Evolutionary conservation across 2,888 invertebrate genomes (phyloP), one percentile per base, ranked within the genome.

Genomic region (Agrenia bidenticulata): DNA sequence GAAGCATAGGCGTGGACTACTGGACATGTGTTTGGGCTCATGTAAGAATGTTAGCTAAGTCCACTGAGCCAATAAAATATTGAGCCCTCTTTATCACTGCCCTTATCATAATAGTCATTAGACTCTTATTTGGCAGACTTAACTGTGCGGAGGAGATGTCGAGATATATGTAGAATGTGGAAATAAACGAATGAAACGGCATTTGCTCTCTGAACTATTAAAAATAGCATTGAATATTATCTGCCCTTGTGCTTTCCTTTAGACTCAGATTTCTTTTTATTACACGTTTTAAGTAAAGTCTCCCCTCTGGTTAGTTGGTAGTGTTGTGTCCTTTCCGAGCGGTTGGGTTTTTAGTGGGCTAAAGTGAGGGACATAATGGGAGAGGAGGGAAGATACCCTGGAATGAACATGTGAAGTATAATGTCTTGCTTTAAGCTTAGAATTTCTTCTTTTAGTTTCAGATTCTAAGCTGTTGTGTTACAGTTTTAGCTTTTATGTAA

Each of bases 61-160:
- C 55, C 32, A 51, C 5, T 45, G 2, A 55, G 55, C 55, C 55
- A 55, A 55, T 55, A 55, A 55, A 55, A 55, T 55, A 55, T 55
- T 55, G 27, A 32, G 55, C 26, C 55, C 32, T 55, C 45, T 55
- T 55, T 55, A 55, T 55, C 55, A 55, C 15, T 32, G 13, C 51
- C 51, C 51, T 17, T 55, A 55, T 55, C 55, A 32, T 32, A 55
- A 55, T 32, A 32, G 27, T 55, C 55, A 55, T 55, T 55, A 55
- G 55, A 9, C 19, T 55, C 32, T 26, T 32, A 26, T 27, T 55
- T 55, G 55, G 32, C 17, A 55, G 27, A 55, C 45, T 19, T 45
- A 45, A 32, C 32, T 32, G 32, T 32, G 32, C 5, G 32, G 11
- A n/a, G n/a, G n/a, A n/a, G n/a, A n/a, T n/a, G n/a, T n/a, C n/a